phyloP scores from a whole-genome alignment of 1,140 invertebrate species.

The Drosophila aff. region DNA sequence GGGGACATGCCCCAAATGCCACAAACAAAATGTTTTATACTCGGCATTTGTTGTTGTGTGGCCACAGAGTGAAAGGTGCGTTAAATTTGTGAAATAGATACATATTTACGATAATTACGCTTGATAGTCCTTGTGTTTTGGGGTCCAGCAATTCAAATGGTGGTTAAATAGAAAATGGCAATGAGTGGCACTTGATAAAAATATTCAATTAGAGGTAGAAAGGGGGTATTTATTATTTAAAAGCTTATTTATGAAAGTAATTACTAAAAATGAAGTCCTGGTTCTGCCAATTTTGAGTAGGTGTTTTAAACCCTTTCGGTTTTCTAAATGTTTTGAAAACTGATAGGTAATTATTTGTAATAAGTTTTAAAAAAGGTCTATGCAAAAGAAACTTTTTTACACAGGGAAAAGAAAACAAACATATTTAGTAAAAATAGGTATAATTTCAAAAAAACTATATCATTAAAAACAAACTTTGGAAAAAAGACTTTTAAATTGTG shows the following conservation, averaged over 20 bases:
- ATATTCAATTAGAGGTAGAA: background rate
- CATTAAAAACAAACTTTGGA: too few relatives aligned
- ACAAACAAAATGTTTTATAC: slow-evolving; percentile 57
- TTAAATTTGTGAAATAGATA: slow-evolving; percentile 37
- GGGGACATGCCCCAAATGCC: slow-evolving; percentile 72
- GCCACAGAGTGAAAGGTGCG: slow-evolving; percentile 44
- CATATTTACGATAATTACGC: slow-evolving; percentile 24
- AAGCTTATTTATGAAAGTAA: slow-evolving; percentile 2
- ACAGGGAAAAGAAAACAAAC: too few relatives aligned
- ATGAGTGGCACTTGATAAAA: background rate
- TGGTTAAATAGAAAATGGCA: slow-evolving; percentile 3
- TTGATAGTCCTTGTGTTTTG: slow-evolving; percentile 18
- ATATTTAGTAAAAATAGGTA: too few relatives aligned
- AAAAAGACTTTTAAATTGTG: too few relatives aligned
- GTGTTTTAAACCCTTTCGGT: background rate
- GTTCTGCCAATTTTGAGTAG: background rate
- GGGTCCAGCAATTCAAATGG: slow-evolving; percentile 15
- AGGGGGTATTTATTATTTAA: background rate
- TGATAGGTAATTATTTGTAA: background rate
- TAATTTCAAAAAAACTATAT: too few relatives aligned
- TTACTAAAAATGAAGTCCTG: background rate
- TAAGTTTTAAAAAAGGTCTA: background rate
- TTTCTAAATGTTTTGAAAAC: background rate
- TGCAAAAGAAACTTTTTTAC: background rate
- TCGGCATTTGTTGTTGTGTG: slow-evolving; percentile 23